Base-by-base conservation (phyloP, 2,113 vertebrate genomes). In the Cnemophilus loriae region DNA sequence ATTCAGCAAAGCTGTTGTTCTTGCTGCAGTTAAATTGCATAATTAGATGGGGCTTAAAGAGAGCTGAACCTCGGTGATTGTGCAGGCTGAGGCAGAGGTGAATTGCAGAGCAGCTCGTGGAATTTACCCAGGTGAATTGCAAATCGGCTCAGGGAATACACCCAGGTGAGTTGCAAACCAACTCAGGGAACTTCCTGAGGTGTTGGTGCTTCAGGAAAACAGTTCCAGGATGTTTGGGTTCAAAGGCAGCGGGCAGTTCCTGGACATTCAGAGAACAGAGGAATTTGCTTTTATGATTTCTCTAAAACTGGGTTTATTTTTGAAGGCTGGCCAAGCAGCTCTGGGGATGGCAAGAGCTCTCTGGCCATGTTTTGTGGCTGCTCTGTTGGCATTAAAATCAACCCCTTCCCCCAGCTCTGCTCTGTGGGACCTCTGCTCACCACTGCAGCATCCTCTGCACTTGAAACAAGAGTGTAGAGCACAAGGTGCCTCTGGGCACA, bases 1-100 rank as follows among this genome's bases (percentile, higher is more conserved):
- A 67, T 80, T 84, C 90, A 96, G 90, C 87, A 68, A 71, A 80
- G 60, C 68, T 44, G 55, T 32, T 77, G 64, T 65, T 91, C 77
- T 77, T 2, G 7, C 57, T 35, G 71, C 69, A 53, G 53, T 33
- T 47, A 52, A 77, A 64, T 64, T 80, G 87, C 59, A 53, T 74
- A 47, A 74, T 84, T 44, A 57, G 81, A 44, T 27, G 76, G 56
- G 52, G 56, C 69, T 74, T n/a, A 37, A 75, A 7, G 84, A 67
- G 81, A 65, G 53, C 68, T 68, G 9, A 91, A 16, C 55, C 33
- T 10, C 2, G 4, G 47, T 32, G 64, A 10, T 26, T 61, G 82
- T 59, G 82, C 27, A 32, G 67, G 83, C 82, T 49, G 53, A 30
- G 16, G 32, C 57, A 42, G 44, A 83, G 80, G 35, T 55, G 76